Conservation (phyloP, 2,113 vertebrate species). For the Stigmatopora nigra region DNA sequence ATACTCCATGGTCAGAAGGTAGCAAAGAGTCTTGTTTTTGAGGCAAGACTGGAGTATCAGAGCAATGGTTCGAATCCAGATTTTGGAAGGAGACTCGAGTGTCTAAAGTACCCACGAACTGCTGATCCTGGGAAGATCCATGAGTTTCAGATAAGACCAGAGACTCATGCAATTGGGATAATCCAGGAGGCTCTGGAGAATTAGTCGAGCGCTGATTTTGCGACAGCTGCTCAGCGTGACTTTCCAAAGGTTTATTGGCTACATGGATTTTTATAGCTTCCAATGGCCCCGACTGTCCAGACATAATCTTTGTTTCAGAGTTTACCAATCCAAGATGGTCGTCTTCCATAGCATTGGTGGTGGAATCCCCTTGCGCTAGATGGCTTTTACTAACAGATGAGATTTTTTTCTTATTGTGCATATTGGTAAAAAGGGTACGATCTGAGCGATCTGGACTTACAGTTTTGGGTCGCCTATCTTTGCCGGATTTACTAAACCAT, state of each 20-base stretch:
- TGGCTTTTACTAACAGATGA: slow-evolving; percentile 41
- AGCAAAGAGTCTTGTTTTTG: not conserved
- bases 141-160: not conserved
- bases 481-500: slow-evolving; percentile 70
- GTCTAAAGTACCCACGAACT: not conserved
- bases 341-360: not conserved
- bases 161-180: not conserved
- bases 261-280: slow-evolving; percentile 26
- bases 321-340: slow-evolving; percentile 20
- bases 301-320: slow-evolving; percentile 18
- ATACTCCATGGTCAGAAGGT: not conserved
- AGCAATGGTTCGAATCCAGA: not conserved
- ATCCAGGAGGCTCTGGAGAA: not conserved
- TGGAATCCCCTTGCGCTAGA: not conserved
- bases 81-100: not conserved
- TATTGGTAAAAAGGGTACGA: slow-evolving; percentile 59
- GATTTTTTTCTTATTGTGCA: slow-evolving; percentile 62
- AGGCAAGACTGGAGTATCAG: not conserved
- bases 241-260: slow-evolving; percentile 8
- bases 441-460: slow-evolving; percentile 47
- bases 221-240: slow-evolving; percentile 9
- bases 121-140: not conserved
- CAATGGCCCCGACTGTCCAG: slow-evolving; percentile 27
- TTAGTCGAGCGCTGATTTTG: slow-evolving; percentile 1
- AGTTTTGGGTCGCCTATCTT: slow-evolving; percentile 65